Base-by-base conservation (phyloP, 2,797 vertebrate genomes). In the Podargus strigoides region DNA sequence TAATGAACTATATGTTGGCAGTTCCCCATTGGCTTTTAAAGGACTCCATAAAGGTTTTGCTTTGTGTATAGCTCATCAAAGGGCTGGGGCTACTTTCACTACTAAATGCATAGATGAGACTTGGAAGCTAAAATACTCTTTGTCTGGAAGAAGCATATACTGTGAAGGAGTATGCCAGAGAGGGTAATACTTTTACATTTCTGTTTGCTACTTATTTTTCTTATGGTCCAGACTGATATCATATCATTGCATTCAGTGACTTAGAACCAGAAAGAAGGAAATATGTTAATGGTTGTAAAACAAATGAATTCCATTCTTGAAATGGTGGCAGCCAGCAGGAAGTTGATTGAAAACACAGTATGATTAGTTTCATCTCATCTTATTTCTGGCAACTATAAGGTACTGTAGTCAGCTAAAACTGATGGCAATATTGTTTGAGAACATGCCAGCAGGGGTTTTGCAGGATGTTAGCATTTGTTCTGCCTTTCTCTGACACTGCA, bases 311-410 rank as follows among this genome's bases (percentile, higher is more conserved):
- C 70, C 53, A 42, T 91, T 96, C 59, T 86, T 95, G 90, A 96
- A 96, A 95, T 97, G 67, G 73, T 95, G 93, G 88, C 67, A 93
- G 70, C 69, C 93, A 95, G 96, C 90, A 84, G 93, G 93, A 96
- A 94, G 60, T 84, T 96, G 94, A 95, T 95, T 94, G 92, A 95
- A 97, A 96, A 94, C 92, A 53, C 85, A 94, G 88, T 94, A 46
- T 84, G 85, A 90, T 94, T 95, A 85, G 58, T 95, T 97, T 97
- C 36, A 85, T 96, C 91, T 72, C 50, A 36, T 96, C 92, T 95
- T 93, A 53, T 87, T 97, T 95, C 95, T 96, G 88, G 80, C 81
- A 94, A 32, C 93, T 91, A 6, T 46, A 87, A 95, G 93, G 84
- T 96, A 44, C 67, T 87, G 70, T 94, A 85, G 80, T 95, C 89